Conservation (phyloP, 2,113 vertebrate species). For the Odobenus rosmarus region DNA sequence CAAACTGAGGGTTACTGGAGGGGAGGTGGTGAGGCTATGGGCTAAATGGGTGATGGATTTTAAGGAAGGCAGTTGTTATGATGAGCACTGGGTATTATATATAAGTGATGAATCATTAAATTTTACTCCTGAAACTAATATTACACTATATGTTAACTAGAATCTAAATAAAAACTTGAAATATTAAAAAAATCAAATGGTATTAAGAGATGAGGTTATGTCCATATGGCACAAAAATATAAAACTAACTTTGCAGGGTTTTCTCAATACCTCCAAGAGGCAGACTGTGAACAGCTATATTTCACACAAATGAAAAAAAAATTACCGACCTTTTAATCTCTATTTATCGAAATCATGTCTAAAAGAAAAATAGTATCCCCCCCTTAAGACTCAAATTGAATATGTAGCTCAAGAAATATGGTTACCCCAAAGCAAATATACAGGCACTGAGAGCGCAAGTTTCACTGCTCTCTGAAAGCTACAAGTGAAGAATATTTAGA, state of each 20-base stretch:
- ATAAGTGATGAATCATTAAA: not conserved
- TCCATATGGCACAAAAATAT: slow-evolving; percentile 24
- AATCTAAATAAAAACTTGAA: not conserved
- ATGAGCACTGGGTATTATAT: not conserved
- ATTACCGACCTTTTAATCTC: not conserved
- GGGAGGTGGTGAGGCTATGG: not conserved
- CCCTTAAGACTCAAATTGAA: not conserved
- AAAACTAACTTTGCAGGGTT: not conserved
- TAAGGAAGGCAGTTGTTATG: not conserved
- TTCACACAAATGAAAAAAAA: not conserved
- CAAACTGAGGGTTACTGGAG: not conserved
- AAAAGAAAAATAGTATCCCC: not conserved
- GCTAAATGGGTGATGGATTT: not conserved
- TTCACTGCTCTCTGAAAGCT: not conserved
- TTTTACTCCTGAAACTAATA: not conserved
- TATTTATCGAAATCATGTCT: slow-evolving; percentile 5
- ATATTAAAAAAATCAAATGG: not conserved
- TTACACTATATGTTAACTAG: not conserved
- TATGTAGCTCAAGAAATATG: slow-evolving; percentile 21
- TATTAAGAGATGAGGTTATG: not conserved
- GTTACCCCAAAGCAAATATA: not conserved
- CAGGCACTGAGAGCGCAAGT: not conserved
- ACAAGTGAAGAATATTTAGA: slow-evolving; percentile 16
- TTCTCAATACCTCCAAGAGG: slow-evolving; percentile 29
- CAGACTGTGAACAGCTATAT: not conserved